Evolutionary conservation across 2,888 invertebrate genomes (phyloP).

Genomic region (Erebia ligea): DNA sequence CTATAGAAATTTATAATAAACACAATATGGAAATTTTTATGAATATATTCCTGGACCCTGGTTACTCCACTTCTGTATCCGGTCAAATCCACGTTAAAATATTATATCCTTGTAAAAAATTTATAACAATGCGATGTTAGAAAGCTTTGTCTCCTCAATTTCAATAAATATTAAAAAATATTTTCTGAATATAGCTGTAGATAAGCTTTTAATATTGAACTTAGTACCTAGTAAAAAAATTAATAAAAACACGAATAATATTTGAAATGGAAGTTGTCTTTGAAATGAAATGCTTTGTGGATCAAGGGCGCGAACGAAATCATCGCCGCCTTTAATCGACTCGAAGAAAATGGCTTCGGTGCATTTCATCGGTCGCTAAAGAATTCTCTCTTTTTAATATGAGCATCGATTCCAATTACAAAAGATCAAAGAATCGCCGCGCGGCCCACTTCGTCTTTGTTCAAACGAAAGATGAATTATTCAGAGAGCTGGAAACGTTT

Average conservation of each 20-base stretch:
- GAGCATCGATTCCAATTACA: slow-evolving; percentile 84
- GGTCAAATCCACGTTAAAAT: no score
- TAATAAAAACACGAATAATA: background rate
- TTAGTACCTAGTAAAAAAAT: background rate
- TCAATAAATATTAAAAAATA: no score
- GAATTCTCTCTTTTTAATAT: slow-evolving; percentile 82
- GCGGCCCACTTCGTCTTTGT: slow-evolving; percentile 82
- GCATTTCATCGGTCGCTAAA: slow-evolving; percentile 78
- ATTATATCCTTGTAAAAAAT: no score
- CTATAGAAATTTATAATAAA: background rate
- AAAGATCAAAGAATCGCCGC: slow-evolving; percentile 84
- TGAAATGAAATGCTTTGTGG: slow-evolving; percentile 42
- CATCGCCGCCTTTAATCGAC: slow-evolving; percentile 71
- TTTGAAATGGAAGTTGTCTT: slow-evolving; percentile 11
- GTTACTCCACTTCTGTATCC: background rate
- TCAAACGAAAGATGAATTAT: slow-evolving; percentile 83
- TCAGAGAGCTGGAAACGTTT: slow-evolving; percentile 83
- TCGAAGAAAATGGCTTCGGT: slow-evolving; percentile 77
- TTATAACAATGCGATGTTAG: background rate
- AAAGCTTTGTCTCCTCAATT: background rate
- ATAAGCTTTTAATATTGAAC: background rate
- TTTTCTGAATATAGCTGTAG: no score
- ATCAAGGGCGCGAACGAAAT: slow-evolving; percentile 63
- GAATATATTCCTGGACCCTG: background rate
- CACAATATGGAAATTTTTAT: background rate